Conservation (phyloP, 2,113 vertebrate species). For the Leiothrix lutea region DNA sequence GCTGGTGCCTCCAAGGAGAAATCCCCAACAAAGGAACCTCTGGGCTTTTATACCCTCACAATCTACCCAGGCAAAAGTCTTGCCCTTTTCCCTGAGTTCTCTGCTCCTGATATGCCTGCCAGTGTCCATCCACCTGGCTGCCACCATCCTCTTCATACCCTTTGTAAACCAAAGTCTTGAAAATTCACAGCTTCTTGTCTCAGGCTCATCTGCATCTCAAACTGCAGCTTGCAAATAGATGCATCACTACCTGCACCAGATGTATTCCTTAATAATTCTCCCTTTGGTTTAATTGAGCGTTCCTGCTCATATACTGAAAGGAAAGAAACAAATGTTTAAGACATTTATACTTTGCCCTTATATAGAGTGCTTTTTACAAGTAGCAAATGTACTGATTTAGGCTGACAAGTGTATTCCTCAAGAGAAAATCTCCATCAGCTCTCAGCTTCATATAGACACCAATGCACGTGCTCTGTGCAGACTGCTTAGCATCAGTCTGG, state of each 20-base stretch:
- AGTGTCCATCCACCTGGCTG: neutral
- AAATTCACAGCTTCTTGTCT: accelerated
- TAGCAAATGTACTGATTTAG: accelerated
- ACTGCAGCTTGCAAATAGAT: neutral
- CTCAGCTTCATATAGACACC: neutral
- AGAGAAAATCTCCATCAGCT: neutral
- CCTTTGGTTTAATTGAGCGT: neutral
- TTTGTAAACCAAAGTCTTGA: neutral
- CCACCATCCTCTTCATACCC: accelerated
- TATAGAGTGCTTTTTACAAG: neutral
- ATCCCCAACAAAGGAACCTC: neutral
- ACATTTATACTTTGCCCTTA: neutral
- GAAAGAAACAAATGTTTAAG: neutral
- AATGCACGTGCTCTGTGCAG: neutral
- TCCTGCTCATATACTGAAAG: neutral
- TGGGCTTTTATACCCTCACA: neutral
- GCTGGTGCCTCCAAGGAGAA: accelerated
- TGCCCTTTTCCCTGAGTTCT: accelerated
- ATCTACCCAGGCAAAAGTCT: neutral
- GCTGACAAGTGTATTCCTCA: neutral
- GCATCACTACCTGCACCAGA: neutral
- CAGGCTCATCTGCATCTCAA: neutral
- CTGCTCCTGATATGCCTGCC: accelerated
- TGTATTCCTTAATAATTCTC: neutral
- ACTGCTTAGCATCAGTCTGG: neutral